Evolutionary conservation across 2,113 vertebrate genomes (phyloP).

Genomic region (Periophthalmodon schlosseri): DNA sequence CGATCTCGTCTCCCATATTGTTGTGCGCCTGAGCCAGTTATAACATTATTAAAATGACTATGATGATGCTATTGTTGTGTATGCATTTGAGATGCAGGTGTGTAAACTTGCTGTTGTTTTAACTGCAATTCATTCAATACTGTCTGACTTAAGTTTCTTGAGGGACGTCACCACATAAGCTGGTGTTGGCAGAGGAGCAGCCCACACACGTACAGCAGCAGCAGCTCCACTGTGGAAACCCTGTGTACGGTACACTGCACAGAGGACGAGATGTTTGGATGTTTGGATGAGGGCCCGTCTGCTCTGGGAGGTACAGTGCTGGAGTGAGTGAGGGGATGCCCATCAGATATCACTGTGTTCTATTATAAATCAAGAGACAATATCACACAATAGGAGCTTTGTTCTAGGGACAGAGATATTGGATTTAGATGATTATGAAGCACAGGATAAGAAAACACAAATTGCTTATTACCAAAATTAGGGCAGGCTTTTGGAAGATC

Average conservation of each 20-base stretch:
- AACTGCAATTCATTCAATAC: slow-evolving; percentile 16
- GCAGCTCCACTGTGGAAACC: slow-evolving; percentile 38
- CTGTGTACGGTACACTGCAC: slow-evolving; percentile 70
- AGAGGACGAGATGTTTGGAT: slow-evolving; percentile 60
- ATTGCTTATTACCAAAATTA: no score
- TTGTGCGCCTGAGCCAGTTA: no score
- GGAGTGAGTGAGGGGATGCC: slow-evolving; percentile 33
- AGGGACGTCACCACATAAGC: slow-evolving; percentile 33
- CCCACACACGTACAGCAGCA: slow-evolving; percentile 69
- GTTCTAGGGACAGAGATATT: not conserved
- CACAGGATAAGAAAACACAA: not conserved
- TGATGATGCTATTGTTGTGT: not conserved
- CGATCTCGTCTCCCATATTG: no score
- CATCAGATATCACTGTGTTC: slow-evolving; percentile 42
- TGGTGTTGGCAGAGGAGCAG: slow-evolving; percentile 43
- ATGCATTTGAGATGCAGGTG: slow-evolving; percentile 8
- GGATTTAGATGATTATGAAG: not conserved
- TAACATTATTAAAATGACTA: no score
- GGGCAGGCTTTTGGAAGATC: not conserved
- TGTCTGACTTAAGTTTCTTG: slow-evolving; percentile 31
- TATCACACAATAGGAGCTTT: slow-evolving; percentile 13
- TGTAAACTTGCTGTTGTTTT: slow-evolving; percentile 4
- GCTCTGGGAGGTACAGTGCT: slow-evolving; percentile 12
- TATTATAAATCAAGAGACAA: slow-evolving; percentile 14
- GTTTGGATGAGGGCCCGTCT: slow-evolving; percentile 65